Percentiles rank a stretch among this genome's conserved stretches.
Evolutionary conservation across 2,113 vertebrate species (phyloP).

Genomic region (Nycticorax nycticorax): DNA sequence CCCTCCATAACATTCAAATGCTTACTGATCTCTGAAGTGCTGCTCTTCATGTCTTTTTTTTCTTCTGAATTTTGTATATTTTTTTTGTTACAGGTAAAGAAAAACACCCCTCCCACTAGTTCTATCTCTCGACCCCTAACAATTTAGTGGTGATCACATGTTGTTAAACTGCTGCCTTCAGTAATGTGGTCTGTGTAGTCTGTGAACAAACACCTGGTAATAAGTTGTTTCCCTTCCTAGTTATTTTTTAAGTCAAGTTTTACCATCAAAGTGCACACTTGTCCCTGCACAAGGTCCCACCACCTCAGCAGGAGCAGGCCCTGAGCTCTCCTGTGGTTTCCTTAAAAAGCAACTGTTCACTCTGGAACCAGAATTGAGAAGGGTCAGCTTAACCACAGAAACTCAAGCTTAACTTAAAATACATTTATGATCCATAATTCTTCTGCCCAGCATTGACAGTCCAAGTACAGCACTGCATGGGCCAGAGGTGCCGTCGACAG

Average conservation of each 20-base stretch:
- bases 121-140: background rate
- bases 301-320: background rate
- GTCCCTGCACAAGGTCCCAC: background rate
- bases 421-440: background rate
- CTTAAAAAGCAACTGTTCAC: background rate
- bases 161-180: background rate
- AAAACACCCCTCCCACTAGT: background rate
- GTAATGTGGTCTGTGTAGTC: background rate
- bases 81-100: background rate
- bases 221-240: background rate
- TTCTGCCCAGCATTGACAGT: background rate
- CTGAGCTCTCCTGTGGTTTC: background rate
- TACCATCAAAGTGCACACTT: background rate
- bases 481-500: background rate
- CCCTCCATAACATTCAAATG: background rate
- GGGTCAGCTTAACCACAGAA: background rate
- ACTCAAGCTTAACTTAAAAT: background rate
- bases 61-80: background rate
- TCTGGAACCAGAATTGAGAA: background rate
- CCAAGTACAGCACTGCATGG: accelerated
- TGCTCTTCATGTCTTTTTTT: background rate
- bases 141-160: too few relatives aligned
- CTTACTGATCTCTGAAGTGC: background rate
- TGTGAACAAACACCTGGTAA: background rate
- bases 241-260: background rate